A percentile compares a stretch with the other conserved stretches of the same genome.
Conservation (phyloP, 2,888 invertebrate genomes). For the Pyrrhosoma nymphula region DNA sequence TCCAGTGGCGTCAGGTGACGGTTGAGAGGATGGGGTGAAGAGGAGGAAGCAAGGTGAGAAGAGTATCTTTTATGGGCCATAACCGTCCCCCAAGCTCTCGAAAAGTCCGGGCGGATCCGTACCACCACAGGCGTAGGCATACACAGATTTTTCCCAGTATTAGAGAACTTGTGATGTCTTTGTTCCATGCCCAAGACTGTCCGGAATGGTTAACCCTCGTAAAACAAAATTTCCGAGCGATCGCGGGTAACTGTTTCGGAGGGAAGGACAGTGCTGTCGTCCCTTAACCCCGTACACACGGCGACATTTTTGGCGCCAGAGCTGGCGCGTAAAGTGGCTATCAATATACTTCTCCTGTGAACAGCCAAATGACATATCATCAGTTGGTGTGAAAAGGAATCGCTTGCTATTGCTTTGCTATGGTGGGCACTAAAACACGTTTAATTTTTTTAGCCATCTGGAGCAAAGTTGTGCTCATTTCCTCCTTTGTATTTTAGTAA, state of each 20-base stretch:
- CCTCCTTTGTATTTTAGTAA: too few species aligned
- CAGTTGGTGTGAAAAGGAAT: too few species aligned
- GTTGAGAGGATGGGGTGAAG: background rate
- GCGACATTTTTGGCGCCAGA: too few species aligned
- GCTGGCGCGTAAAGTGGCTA: too few species aligned
- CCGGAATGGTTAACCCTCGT: background rate
- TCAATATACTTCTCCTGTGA: too few species aligned
- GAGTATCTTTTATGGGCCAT: background rate
- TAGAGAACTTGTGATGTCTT: background rate
- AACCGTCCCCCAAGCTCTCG: background rate
- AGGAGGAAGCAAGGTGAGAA: background rate
- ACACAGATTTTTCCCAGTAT: background rate
- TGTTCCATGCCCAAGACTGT: background rate
- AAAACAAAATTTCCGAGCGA: background rate
- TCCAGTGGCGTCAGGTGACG: background rate
- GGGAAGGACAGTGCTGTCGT: background rate
- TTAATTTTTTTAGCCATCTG: too few species aligned
- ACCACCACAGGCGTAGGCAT: background rate
- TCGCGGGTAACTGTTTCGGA: constrained; percentile 15
- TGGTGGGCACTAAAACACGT: too few species aligned
- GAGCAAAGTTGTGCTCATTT: too few species aligned
- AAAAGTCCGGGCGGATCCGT: background rate
- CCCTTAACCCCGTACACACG: too few species aligned
- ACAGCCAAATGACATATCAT: too few species aligned
- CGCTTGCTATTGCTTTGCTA: too few species aligned